These are phyloP conservation scores for Asobara japonica DNA, from an alignment of 1,140 invertebrate species.

Conservation along the genomic window DNA sequence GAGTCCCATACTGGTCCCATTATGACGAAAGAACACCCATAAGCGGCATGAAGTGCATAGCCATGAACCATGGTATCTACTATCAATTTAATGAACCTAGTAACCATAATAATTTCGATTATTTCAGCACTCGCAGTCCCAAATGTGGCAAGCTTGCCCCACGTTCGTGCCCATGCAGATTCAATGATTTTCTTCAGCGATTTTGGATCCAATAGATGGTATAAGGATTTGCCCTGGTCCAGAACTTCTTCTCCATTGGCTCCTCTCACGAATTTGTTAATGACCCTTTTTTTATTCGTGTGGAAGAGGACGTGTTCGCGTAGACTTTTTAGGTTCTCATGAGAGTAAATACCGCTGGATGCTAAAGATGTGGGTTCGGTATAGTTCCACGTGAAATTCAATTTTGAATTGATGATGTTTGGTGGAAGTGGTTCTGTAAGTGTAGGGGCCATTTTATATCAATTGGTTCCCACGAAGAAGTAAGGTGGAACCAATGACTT, in stretches of 20 bases:
- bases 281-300: neutral
- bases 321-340: neutral
- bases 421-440: conserved; percentile 1
- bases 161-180: neutral
- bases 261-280: neutral
- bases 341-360: conserved; percentile 24
- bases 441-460: conserved; percentile 14
- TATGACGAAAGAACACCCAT: neutral
- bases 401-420: neutral
- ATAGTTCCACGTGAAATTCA: conserved; percentile 5
- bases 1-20: neutral
- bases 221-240: neutral
- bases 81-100: neutral
- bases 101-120: neutral
- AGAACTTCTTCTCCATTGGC: neutral
- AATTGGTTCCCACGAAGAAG: neutral
- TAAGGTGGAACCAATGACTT: conserved; percentile 1
- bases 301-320: no score
- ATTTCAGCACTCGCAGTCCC: neutral
- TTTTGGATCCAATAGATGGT: neutral
- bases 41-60: neutral
- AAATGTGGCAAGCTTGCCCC: neutral
- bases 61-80: neutral
- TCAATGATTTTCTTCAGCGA: neutral
- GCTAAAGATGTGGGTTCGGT: neutral